Percentiles rank a stretch among this genome's conserved stretches.
These are phyloP conservation scores for Brachionus paranguensis DNA, from an alignment of 1,140 invertebrate species.

Conservation along the genomic window DNA sequence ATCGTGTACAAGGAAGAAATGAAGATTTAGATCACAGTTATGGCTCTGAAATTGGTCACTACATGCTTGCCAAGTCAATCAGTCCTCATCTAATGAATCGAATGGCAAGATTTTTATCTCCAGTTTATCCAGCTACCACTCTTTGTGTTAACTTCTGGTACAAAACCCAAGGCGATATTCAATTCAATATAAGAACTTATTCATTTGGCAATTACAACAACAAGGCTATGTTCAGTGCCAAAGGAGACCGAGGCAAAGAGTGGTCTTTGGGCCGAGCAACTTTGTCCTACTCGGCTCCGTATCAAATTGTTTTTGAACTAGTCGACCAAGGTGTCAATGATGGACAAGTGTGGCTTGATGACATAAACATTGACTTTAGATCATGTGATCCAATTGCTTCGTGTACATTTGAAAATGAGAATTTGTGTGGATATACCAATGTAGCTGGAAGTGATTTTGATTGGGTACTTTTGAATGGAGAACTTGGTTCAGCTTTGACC, in stretches of 20 bases:
- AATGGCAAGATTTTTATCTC: neutral
- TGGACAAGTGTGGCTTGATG: slow-evolving; percentile 17
- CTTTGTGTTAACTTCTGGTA: neutral
- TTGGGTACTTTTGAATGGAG: slow-evolving; percentile 18
- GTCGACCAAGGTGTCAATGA: neutral
- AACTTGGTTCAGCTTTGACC: neutral
- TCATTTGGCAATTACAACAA: slow-evolving; percentile 22
- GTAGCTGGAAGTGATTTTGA: neutral
- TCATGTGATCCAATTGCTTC: slow-evolving; percentile 3
- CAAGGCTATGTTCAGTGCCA: neutral
- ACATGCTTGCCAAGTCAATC: neutral
- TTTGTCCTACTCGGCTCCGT: neutral
- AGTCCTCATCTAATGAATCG: neutral
- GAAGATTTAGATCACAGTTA: slow-evolving; percentile 3
- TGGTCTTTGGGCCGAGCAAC: slow-evolving; percentile 22
- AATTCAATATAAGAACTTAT: slow-evolving; percentile 19
- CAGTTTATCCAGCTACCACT: neutral
- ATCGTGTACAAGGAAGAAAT: neutral
- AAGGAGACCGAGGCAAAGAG: neutral
- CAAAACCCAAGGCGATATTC: neutral
- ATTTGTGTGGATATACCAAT: neutral
- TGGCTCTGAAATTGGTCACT: neutral
- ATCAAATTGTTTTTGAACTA: slow-evolving; percentile 37
- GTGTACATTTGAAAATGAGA: slow-evolving; percentile 28
- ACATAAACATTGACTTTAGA: neutral